Percentiles rank a stretch among this genome's conserved stretches.
These are phyloP conservation scores for Bergia sp. DNA, from an alignment of 92 coral and sea anemone species.

Conservation along the genomic window DNA sequence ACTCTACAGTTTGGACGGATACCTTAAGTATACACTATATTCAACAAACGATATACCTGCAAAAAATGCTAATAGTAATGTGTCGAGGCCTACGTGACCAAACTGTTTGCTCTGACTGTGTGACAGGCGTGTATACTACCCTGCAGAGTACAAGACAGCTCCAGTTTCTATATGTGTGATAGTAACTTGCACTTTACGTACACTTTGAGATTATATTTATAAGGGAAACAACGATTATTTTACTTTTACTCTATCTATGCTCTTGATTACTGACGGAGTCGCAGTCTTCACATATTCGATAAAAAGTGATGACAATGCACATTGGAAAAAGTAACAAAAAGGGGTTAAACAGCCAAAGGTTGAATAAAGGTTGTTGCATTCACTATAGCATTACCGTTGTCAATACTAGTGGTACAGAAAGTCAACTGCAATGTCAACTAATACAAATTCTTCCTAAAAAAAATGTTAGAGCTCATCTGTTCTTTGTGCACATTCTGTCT, in stretches of 20 bases:
- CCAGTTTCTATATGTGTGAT: too few species aligned
- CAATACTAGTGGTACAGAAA: too few species aligned
- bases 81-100: background rate
- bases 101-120: background rate
- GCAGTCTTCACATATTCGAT: background rate
- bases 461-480: too few species aligned
- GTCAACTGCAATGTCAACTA: too few species aligned
- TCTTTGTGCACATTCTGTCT: too few species aligned
- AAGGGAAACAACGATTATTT: background rate
- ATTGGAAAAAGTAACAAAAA: background rate
- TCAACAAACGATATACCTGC: background rate
- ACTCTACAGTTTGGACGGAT: background rate
- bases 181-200: too few species aligned
- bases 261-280: background rate
- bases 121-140: background rate
- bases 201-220: too few species aligned
- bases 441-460: too few species aligned
- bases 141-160: background rate
- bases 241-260: background rate
- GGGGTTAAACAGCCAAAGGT: background rate
- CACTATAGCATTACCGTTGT: background rate
- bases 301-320: background rate
- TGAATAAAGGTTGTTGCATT: background rate
- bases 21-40: background rate
- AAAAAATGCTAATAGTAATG: too few species aligned